phyloP scores from a whole-genome alignment of 1,140 invertebrate species.

The Papilio polyxenes region DNA sequence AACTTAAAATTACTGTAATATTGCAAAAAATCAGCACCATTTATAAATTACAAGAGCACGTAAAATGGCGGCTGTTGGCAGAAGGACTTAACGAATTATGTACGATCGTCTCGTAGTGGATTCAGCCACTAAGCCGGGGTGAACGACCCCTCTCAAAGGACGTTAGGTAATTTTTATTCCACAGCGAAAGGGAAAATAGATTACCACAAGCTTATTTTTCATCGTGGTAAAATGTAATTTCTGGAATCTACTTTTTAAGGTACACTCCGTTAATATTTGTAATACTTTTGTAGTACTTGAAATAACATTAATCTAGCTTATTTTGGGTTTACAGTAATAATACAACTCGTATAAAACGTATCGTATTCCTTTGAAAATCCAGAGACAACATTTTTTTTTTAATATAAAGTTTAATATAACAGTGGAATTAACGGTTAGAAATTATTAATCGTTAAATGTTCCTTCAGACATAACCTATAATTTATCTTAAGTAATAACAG shows the following conservation, averaged over 20 bases:
- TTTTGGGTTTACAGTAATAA: no score
- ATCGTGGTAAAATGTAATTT: constrained; percentile 8
- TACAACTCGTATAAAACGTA: neutral
- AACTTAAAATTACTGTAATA: constrained; percentile 13
- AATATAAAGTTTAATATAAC: neutral
- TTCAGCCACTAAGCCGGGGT: constrained; percentile 31
- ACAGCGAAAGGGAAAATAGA: constrained; percentile 20
- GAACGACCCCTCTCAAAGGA: constrained; percentile 36
- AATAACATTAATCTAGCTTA: neutral
- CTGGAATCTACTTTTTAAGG: neutral
- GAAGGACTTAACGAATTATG: constrained; percentile 35
- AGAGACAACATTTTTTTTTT: neutral
- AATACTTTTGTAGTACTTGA: neutral
- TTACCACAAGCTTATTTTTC: constrained; percentile 14
- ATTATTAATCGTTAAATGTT: neutral
- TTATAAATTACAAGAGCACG: neutral
- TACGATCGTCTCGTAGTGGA: constrained; percentile 28
- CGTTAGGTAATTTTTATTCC: constrained; percentile 30
- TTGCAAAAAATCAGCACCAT: constrained; percentile 3
- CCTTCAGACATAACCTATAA: neutral
- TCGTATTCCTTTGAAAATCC: neutral
- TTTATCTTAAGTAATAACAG: neutral
- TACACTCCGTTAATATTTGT: neutral
- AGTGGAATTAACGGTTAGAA: neutral
- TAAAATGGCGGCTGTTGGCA: constrained; percentile 35